Evolutionary conservation across 2,797 vertebrate genomes (phyloP).

Genomic region (Agapornis canus): DNA sequence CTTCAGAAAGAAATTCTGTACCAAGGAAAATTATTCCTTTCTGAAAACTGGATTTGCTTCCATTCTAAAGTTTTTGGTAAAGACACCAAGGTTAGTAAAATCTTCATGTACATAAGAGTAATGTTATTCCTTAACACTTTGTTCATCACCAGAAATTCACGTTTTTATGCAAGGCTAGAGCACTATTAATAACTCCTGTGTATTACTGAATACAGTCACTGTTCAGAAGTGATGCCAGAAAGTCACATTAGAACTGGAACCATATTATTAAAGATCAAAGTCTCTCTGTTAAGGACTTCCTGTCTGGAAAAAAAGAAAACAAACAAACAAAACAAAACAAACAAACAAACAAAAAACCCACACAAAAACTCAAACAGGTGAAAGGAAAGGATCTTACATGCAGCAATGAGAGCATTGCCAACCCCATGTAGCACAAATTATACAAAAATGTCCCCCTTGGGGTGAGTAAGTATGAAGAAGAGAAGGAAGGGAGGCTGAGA

Average conservation of each 20-base stretch:
- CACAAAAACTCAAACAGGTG: neutral
- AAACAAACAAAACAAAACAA: no score
- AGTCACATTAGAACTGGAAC: neutral
- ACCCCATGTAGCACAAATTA: neutral
- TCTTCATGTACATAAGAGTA: neutral
- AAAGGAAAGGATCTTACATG: neutral
- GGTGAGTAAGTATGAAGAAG: neutral
- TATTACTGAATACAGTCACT: neutral
- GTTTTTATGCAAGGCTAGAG: neutral
- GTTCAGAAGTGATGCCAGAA: neutral
- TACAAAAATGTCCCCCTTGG: neutral
- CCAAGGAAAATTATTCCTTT: constrained; percentile 93
- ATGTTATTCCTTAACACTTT: neutral
- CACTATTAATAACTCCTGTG: neutral
- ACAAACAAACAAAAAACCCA: neutral
- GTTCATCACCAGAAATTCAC: neutral
- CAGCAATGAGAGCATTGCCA: neutral
- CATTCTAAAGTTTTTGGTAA: constrained; percentile 96
- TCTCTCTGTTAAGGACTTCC: neutral
- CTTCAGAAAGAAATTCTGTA: constrained; percentile 98
- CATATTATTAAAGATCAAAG: neutral
- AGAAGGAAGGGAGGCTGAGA: neutral
- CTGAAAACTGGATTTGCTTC: constrained; percentile 97
- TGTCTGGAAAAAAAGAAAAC: neutral
- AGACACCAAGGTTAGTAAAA: constrained; percentile 90